Conservation (phyloP, 2,888 invertebrate genomes). For the Euphydryas editha region DNA sequence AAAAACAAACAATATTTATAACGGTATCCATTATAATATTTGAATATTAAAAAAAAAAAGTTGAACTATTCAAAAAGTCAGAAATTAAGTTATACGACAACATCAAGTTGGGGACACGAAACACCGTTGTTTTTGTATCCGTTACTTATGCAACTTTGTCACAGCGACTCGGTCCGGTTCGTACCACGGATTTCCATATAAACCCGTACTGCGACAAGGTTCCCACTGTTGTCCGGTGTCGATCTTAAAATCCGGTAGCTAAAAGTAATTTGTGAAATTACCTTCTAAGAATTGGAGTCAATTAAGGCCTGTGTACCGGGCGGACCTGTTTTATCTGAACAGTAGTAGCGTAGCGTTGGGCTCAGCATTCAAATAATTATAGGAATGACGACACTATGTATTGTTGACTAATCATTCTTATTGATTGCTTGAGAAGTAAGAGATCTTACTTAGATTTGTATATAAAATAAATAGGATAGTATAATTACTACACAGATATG, state of each 20-base stretch:
- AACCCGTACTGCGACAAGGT: constrained; percentile 58
- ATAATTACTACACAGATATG: too few species aligned
- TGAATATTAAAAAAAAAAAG: constrained; percentile 6
- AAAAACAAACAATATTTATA: too few species aligned
- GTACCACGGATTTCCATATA: constrained; percentile 11
- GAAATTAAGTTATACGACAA: constrained; percentile 61
- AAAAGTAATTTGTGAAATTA: constrained; percentile 84
- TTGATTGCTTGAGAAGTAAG: neutral
- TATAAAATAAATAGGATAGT: too few species aligned
- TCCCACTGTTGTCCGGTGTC: constrained; percentile 58
- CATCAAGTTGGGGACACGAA: constrained; percentile 50
- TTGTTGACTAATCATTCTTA: constrained; percentile 22
- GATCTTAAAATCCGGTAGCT: constrained; percentile 80
- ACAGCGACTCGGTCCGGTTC: constrained; percentile 42
- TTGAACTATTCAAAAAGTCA: constrained; percentile 43
- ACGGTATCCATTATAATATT: neutral
- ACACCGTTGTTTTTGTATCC: constrained; percentile 61
- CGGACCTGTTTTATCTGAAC: constrained; percentile 39
- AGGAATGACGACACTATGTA: constrained; percentile 33
- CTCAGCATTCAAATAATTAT: constrained; percentile 43
- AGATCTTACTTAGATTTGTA: neutral
- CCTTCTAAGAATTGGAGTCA: constrained; percentile 81
- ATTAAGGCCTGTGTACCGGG: constrained; percentile 62
- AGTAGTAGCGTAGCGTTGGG: constrained; percentile 42
- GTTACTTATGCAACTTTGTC: constrained; percentile 61